These are phyloP conservation scores for Apotomis turbidana DNA, from an alignment of 2,888 invertebrate species.

Conservation along the genomic window DNA sequence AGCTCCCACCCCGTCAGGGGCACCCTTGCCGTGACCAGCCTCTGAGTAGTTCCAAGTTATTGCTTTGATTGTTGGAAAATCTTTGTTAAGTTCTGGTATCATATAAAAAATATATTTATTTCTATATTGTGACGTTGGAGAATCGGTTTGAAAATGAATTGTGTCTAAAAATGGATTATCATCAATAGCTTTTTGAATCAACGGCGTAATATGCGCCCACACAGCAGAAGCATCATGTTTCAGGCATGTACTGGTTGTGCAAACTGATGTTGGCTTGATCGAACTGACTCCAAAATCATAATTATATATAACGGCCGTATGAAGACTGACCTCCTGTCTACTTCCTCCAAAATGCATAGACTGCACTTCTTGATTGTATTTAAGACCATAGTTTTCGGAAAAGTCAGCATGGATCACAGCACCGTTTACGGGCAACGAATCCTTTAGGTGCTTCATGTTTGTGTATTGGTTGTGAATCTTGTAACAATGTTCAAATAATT, in stretches of 20 bases:
- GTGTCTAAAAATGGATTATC: too few species aligned
- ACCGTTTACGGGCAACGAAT: constrained; percentile 10
- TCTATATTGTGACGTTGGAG: constrained; percentile 9
- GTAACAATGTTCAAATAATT: constrained; percentile 4
- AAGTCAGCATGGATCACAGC: constrained; percentile 36
- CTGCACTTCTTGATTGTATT: not conserved
- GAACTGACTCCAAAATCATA: not conserved
- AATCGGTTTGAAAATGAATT: constrained; percentile 1
- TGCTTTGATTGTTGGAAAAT: not conserved
- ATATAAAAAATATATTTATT: constrained; percentile 16
- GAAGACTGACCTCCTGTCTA: not conserved
- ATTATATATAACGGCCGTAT: constrained; percentile 1
- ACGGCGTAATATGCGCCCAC: not conserved
- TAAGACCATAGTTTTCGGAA: constrained; percentile 13
- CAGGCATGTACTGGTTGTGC: not conserved
- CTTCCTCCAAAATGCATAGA: not conserved
- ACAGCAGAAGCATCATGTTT: not conserved
- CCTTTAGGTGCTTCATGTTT: constrained; percentile 18
- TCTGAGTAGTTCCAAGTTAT: constrained; percentile 44
- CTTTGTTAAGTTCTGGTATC: not conserved
- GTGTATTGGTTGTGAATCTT: constrained; percentile 34
- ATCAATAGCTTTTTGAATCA: not conserved
- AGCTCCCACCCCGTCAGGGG: constrained; percentile 44
- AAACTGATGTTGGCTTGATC: not conserved
- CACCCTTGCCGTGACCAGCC: constrained; percentile 46